phyloP scores from a whole-genome alignment of 2,888 invertebrate genomes.

The Sinhomidia bicolor region DNA sequence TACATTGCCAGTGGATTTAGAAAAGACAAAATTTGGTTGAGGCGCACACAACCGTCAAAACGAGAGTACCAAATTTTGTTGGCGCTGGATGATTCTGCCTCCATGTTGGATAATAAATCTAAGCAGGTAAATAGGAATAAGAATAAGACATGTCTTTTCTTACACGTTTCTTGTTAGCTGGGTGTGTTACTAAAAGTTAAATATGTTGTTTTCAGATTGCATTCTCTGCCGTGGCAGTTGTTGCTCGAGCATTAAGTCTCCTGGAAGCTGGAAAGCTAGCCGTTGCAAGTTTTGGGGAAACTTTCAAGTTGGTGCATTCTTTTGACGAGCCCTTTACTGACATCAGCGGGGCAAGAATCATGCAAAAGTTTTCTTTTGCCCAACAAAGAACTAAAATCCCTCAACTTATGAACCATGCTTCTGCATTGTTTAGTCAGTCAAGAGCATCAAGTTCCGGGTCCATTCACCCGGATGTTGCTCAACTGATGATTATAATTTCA shows the following conservation, averaged over 20 bases:
- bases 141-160: not conserved
- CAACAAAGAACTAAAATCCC: slow-evolving; percentile 95
- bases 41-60: slow-evolving; percentile 96
- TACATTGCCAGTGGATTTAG: slow-evolving; percentile 99
- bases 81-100: slow-evolving; percentile 97
- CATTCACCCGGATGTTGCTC: slow-evolving; percentile 85
- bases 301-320: slow-evolving; percentile 92
- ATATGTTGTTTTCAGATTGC: slow-evolving; percentile 87
- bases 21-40: slow-evolving; percentile 99
- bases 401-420: slow-evolving; percentile 90
- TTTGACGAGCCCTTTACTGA: slow-evolving; percentile 93
- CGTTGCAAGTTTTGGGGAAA: slow-evolving; percentile 95
- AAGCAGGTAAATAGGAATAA: slow-evolving; percentile 83
- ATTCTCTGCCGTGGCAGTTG: slow-evolving; percentile 96
- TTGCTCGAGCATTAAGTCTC: slow-evolving; percentile 92
- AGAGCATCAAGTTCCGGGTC: slow-evolving; percentile 61
- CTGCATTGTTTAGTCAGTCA: slow-evolving; percentile 85
- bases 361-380: slow-evolving; percentile 92
- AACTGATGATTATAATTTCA: slow-evolving; percentile 94
- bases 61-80: slow-evolving; percentile 97
- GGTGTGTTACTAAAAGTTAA: not conserved
- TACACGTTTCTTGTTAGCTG: not conserved
- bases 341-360: slow-evolving; percentile 88
- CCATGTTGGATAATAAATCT: slow-evolving; percentile 94
- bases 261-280: slow-evolving; percentile 97